Percentiles rank a stretch among this genome's conserved stretches.
Evolutionary conservation across 2,797 vertebrate genomes (phyloP).

Genomic region (Apodemus agrarius): DNA sequence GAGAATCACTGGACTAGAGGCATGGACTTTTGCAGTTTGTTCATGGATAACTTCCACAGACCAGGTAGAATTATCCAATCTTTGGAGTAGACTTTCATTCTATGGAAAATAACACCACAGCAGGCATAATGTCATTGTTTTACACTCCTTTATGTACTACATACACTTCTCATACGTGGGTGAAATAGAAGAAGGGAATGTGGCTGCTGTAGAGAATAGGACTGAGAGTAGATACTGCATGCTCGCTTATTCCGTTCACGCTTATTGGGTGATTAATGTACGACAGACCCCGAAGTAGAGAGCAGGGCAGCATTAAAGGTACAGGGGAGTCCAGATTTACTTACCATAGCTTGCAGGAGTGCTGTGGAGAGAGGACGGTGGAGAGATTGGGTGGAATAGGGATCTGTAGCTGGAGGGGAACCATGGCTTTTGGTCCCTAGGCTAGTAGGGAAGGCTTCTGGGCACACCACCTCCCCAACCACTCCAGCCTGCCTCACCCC

Average conservation of each 20-base stretch:
- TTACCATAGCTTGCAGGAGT: background rate
- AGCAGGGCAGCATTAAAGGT: constrained; percentile 38
- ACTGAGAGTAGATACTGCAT: background rate
- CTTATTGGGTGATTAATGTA: constrained; percentile 11
- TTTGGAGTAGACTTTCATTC: background rate
- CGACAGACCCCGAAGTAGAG: background rate
- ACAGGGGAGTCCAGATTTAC: background rate
- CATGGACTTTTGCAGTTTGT: background rate
- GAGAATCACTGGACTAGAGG: background rate
- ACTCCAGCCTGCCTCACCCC: background rate
- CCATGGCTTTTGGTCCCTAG: background rate
- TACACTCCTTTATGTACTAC: constrained; percentile 21
- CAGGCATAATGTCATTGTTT: background rate
- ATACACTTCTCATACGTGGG: background rate
- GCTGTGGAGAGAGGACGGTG: background rate
- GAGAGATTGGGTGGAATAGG: background rate
- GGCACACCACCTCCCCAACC: background rate
- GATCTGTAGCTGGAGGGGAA: background rate
- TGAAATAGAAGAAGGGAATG: background rate
- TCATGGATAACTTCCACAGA: background rate
- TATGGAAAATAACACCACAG: background rate
- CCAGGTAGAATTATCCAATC: background rate
- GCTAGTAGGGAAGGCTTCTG: constrained; percentile 36
- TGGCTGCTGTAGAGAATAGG: background rate
- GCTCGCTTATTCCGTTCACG: background rate